These are phyloP conservation scores for Thyatira batis DNA, from an alignment of 2,888 invertebrate genomes.

Conservation along the genomic window DNA sequence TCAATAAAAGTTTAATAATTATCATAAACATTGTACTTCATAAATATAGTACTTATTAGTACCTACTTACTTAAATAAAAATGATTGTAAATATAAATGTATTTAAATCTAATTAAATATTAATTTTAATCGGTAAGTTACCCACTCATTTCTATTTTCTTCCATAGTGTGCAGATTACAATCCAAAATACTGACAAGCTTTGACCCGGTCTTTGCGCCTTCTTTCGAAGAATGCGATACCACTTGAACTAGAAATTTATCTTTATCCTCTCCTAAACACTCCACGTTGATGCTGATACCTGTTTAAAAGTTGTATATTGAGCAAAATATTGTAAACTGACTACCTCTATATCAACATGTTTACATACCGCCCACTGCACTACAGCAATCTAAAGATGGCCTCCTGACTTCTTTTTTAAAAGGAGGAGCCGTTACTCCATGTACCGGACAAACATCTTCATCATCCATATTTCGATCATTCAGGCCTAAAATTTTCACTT, in stretches of 20 bases:
- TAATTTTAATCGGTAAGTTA: conserved; percentile 4
- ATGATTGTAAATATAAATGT: neutral
- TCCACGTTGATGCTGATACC: conserved; percentile 74
- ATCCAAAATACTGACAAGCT: conserved; percentile 83
- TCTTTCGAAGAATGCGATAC: conserved; percentile 83
- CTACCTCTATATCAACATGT: conserved; percentile 2
- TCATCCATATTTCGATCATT: conserved; percentile 32
- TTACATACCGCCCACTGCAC: conserved; percentile 68
- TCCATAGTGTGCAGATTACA: conserved; percentile 84
- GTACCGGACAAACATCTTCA: conserved; percentile 39
- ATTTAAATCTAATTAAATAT: neutral
- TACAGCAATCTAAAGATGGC: conserved; percentile 73
- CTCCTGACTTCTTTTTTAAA: conserved; percentile 56
- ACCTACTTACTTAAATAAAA: neutral
- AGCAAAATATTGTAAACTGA: conserved; percentile 2
- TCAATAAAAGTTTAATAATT: no score
- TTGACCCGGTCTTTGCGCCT: conserved; percentile 81
- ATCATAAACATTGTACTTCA: no score
- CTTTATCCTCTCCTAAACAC: conserved; percentile 67
- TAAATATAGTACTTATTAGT: no score
- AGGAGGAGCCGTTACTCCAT: conserved; percentile 48
- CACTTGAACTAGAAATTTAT: conserved; percentile 83
- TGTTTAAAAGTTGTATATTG: conserved; percentile 25
- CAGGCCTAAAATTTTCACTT: conserved; percentile 59
- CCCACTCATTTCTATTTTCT: conserved; percentile 84